phyloP scores from a whole-genome alignment of 2,797 vertebrate genomes.

The Sebastolobus alascanus region DNA sequence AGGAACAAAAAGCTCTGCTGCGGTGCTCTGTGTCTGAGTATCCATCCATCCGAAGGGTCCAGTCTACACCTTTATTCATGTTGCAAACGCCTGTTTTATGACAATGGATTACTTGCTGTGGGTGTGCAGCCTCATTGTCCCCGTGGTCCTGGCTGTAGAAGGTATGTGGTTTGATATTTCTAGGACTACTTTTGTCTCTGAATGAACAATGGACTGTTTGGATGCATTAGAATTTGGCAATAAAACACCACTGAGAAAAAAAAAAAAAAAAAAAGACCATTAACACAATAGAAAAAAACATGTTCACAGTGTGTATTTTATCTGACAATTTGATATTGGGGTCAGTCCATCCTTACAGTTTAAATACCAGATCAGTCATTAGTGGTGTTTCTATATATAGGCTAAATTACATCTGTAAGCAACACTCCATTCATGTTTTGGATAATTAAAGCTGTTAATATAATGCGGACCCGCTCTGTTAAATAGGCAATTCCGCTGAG shows the following conservation, averaged over 20 bases:
- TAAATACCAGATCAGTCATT: constrained; percentile 19
- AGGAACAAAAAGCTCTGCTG: constrained; percentile 65
- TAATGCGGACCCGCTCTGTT: constrained; percentile 32
- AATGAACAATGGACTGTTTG: constrained; percentile 60
- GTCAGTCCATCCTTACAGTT: constrained; percentile 5
- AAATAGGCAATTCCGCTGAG: constrained; percentile 36
- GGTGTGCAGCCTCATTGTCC: constrained; percentile 85
- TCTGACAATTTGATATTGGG: background rate
- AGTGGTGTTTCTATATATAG: background rate
- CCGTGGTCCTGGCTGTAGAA: constrained; percentile 86
- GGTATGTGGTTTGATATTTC: constrained; percentile 70
- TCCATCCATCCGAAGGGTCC: constrained; percentile 69
- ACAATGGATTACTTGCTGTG: constrained; percentile 89
- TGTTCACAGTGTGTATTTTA: background rate
- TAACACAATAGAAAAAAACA: background rate
- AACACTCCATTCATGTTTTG: constrained; percentile 33
- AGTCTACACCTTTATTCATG: constrained; percentile 82
- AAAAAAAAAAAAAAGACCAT: background rate
- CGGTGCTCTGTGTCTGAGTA: constrained; percentile 65
- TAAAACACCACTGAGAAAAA: background rate
- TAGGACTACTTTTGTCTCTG: constrained; percentile 41
- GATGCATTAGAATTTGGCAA: constrained; percentile 11
- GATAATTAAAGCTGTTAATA: constrained; percentile 54
- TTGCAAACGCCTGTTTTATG: constrained; percentile 82
- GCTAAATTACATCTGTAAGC: constrained; percentile 19